A percentile compares a stretch with the other conserved stretches of the same genome.
Evolutionary conservation across 2,113 vertebrate genomes (phyloP).

Genomic region (Myxocyprinus asiaticus): DNA sequence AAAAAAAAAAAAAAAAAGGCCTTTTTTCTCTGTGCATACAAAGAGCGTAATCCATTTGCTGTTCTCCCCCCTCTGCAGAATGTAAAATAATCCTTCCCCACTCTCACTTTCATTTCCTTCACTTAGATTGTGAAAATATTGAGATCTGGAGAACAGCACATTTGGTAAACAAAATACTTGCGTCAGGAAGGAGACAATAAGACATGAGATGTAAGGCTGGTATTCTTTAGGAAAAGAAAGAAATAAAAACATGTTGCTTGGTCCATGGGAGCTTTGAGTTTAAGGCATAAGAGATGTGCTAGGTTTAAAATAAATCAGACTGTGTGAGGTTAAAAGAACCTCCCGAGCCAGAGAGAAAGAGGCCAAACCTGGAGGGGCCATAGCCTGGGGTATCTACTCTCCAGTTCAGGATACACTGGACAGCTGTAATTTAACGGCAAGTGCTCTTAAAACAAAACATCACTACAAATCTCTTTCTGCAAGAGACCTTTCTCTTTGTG

Average conservation of each 20-base stretch:
- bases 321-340: neutral
- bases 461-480: slow-evolving; percentile 2
- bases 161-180: slow-evolving; percentile 36
- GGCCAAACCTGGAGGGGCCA: neutral
- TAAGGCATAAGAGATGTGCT: slow-evolving; percentile 69
- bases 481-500: slow-evolving; percentile 6
- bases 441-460: slow-evolving; percentile 25
- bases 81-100: slow-evolving; percentile 39
- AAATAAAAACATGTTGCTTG: neutral
- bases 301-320: slow-evolving; percentile 18
- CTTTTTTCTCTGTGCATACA: slow-evolving; percentile 13
- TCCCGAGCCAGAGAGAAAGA: neutral
- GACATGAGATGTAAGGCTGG: slow-evolving; percentile 19
- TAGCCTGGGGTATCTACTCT: neutral
- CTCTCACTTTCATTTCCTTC: slow-evolving; percentile 13
- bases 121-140: slow-evolving; percentile 7
- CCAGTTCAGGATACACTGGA: slow-evolving; percentile 7
- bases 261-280: slow-evolving; percentile 43
- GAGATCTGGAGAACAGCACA: slow-evolving; percentile 10
- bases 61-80: slow-evolving; percentile 23
- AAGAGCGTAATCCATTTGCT: slow-evolving; percentile 23
- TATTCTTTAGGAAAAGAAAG: slow-evolving; percentile 1
- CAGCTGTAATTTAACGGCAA: slow-evolving; percentile 24
- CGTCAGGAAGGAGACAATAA: slow-evolving; percentile 17
- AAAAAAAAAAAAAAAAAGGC: neutral